Evolutionary conservation across 2,113 vertebrate genomes (phyloP).

Genomic region (Corythaixoides concolor): DNA sequence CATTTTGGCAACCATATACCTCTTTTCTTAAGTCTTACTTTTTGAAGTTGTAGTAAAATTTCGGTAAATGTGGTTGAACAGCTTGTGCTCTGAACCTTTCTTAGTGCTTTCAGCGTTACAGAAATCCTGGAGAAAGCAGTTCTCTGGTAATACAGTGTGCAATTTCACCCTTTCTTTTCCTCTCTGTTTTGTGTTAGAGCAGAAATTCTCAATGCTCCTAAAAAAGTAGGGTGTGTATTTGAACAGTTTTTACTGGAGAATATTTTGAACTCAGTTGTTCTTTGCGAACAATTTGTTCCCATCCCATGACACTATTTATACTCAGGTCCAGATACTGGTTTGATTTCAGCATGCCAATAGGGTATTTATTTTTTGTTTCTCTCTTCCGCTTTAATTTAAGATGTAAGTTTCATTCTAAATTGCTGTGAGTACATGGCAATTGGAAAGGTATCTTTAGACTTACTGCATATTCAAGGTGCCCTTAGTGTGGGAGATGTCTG

Average conservation of each 20-base stretch:
- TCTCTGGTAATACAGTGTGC: neutral
- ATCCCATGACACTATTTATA: neutral
- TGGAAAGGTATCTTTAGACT: neutral
- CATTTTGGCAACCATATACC: neutral
- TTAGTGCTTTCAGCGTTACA: neutral
- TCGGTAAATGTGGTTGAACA: neutral
- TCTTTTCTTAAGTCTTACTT: neutral
- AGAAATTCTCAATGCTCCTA: neutral
- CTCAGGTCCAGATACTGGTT: neutral
- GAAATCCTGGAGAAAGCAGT: neutral
- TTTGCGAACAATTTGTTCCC: neutral
- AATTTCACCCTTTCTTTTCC: neutral
- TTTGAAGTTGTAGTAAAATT: neutral
- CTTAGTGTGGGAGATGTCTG: neutral
- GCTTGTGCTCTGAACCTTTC: neutral
- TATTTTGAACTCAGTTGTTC: neutral
- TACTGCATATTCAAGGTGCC: neutral
- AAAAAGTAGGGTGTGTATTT: neutral
- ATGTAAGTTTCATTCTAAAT: neutral
- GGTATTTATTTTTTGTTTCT: neutral
- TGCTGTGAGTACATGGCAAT: neutral
- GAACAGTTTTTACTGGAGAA: neutral
- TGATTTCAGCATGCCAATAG: neutral
- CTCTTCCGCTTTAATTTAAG: neutral
- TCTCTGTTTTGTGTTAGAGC: neutral